Conservation (phyloP, 2,113 vertebrate species). For the Alosa alosa region DNA sequence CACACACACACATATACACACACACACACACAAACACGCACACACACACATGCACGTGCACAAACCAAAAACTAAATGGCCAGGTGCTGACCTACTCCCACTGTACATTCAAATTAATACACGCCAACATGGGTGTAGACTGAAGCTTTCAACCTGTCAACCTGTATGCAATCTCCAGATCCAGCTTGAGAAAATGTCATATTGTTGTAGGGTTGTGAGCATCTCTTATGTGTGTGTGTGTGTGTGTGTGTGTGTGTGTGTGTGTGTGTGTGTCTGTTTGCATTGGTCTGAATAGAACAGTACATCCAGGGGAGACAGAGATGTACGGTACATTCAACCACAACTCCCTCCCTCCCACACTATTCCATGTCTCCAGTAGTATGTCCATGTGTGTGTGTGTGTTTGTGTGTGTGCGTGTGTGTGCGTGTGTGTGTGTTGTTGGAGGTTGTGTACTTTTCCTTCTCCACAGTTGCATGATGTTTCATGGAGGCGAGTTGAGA, state of each 20-base stretch:
- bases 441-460: not conserved
- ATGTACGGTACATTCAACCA: not conserved
- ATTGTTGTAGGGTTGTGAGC: not conserved
- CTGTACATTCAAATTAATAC: not conserved
- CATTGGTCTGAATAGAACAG: not conserved
- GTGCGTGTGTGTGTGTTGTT: not conserved
- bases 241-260: too few species aligned
- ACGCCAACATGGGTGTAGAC: not conserved
- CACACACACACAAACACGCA: not conserved
- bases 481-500: not conserved
- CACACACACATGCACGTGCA: not conserved
- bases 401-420: not conserved
- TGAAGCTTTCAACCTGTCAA: not conserved
- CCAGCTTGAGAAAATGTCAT: not conserved
- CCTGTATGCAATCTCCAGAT: not conserved
- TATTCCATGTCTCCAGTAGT: not conserved
- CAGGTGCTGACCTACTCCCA: not conserved
- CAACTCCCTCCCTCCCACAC: not conserved
- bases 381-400: not conserved
- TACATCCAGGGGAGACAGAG: not conserved
- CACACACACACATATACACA: not conserved
- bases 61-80: not conserved
- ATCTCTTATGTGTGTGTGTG: too few species aligned
- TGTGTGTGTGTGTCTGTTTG: not conserved
- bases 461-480: not conserved